Conservation (phyloP, 1,140 invertebrate genomes). For the Drosophila asahinai region DNA sequence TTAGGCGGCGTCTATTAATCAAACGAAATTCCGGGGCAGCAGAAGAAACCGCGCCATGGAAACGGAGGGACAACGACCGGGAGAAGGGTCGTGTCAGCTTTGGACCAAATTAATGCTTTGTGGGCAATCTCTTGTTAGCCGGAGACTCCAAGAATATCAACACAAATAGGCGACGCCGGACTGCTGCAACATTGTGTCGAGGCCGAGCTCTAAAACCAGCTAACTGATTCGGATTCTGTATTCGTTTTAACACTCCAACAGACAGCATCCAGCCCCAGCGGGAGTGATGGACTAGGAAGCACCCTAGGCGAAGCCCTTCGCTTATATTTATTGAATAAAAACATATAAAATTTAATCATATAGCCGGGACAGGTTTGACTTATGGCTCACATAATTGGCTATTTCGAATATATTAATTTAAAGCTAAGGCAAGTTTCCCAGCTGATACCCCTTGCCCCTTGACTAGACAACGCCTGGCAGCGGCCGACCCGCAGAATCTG, state of each 20-base stretch:
- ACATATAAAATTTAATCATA: not conserved
- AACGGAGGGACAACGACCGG: slow-evolving; percentile 9
- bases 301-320: slow-evolving; percentile 12
- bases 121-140: slow-evolving; percentile 59
- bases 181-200: too few relatives aligned
- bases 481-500: slow-evolving; percentile 32
- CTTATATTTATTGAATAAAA: not conserved
- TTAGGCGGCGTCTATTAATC: slow-evolving; percentile 57
- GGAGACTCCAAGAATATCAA: slow-evolving; percentile 30
- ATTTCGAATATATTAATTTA: slow-evolving; percentile 1
- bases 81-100: slow-evolving; percentile 51
- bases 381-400: not conserved
- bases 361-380: not conserved
- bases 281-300: slow-evolving; percentile 12
- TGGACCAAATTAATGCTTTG: slow-evolving; percentile 62
- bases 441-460: not conserved
- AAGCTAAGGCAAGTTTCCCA: not conserved
- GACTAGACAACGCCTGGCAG: slow-evolving; percentile 31
- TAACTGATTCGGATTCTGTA: slow-evolving; percentile 28
- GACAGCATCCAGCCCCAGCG: not conserved
- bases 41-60: slow-evolving; percentile 7
- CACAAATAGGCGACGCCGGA: slow-evolving; percentile 7
- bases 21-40: slow-evolving; percentile 51
- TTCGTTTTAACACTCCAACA: slow-evolving; percentile 32
- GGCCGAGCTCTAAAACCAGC: slow-evolving; percentile 20